Evolutionary conservation across 2,888 invertebrate species (phyloP).

Genomic region (Caenorhabditis becei): DNA sequence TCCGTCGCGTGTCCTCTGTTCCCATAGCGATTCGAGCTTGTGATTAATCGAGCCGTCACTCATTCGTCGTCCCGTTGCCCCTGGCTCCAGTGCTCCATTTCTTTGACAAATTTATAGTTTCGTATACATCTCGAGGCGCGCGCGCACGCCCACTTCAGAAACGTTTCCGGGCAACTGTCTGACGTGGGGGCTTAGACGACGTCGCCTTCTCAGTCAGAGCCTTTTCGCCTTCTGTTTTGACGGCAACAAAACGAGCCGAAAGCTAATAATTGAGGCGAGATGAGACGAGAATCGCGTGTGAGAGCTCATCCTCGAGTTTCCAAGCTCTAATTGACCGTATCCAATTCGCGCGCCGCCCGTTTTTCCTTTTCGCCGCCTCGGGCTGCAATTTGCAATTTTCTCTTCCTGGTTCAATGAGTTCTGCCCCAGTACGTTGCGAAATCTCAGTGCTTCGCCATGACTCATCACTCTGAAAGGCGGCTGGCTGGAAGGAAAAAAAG

Average conservation of each 20-base stretch:
- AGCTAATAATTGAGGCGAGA: not conserved
- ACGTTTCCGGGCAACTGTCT: slow-evolving; percentile 44
- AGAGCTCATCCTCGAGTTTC: slow-evolving; percentile 8
- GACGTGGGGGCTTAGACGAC: not conserved
- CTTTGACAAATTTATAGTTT: slow-evolving; percentile 44
- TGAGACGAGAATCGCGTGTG: not conserved
- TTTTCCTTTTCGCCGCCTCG: too few relatives aligned
- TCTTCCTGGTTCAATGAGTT: too few relatives aligned
- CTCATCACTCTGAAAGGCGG: slow-evolving; percentile 6
- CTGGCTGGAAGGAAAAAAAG: not conserved
- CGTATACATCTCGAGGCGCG: not conserved
- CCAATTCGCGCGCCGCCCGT: too few relatives aligned
- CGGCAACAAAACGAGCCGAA: not conserved
- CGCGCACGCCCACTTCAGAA: slow-evolving; percentile 3
- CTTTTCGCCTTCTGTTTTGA: not conserved
- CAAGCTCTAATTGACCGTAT: slow-evolving; percentile 11
- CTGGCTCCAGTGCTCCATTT: slow-evolving; percentile 14
- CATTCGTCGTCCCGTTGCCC: not conserved
- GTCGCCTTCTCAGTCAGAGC: not conserved
- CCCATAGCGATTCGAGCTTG: slow-evolving; percentile 16
- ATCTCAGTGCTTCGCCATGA: not conserved
- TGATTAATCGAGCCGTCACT: slow-evolving; percentile 29
- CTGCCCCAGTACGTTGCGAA: not conserved
- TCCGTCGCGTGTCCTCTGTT: not conserved
- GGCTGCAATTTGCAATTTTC: slow-evolving; percentile 20